Evolutionary conservation across 2,797 vertebrate genomes (phyloP).

Genomic region (Falco berigora): DNA sequence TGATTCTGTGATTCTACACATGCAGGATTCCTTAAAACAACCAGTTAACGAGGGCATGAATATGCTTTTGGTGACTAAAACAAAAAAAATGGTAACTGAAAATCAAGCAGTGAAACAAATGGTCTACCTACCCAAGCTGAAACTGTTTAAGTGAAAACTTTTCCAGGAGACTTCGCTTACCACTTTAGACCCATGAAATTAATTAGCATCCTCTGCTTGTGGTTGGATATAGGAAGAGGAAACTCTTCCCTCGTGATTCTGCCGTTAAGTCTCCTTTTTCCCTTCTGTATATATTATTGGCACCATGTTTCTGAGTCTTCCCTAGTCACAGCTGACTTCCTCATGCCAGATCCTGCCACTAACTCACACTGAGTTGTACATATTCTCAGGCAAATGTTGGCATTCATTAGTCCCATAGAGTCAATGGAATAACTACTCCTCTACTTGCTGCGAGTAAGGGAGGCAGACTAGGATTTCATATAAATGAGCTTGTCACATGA

Average conservation of each 20-base stretch:
- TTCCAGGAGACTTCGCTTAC: not conserved
- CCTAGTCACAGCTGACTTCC: not conserved
- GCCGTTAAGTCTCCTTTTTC: not conserved
- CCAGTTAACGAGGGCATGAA: not conserved
- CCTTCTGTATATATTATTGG: not conserved
- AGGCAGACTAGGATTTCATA: not conserved
- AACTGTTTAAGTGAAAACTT: not conserved
- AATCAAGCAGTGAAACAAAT: slow-evolving; percentile 26
- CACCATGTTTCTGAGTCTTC: not conserved
- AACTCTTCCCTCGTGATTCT: not conserved
- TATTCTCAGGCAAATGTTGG: not conserved
- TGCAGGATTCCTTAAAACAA: not conserved
- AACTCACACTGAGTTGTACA: not conserved
- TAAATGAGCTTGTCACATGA: not conserved
- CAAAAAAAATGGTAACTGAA: slow-evolving; percentile 2
- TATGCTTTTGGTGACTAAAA: not conserved
- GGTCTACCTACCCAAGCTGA: not conserved
- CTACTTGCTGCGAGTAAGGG: not conserved
- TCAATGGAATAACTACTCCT: not conserved
- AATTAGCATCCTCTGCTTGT: slow-evolving; percentile 21
- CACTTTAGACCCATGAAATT: slow-evolving; percentile 3
- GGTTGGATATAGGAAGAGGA: slow-evolving; percentile 1
- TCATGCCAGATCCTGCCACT: not conserved
- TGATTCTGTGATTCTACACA: not conserved
- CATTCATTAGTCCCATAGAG: not conserved